Evolutionary conservation across 2,888 invertebrate genomes (phyloP), one percentile per base, ranked within the genome.

Genomic region (Ophion ventricosus): DNA sequence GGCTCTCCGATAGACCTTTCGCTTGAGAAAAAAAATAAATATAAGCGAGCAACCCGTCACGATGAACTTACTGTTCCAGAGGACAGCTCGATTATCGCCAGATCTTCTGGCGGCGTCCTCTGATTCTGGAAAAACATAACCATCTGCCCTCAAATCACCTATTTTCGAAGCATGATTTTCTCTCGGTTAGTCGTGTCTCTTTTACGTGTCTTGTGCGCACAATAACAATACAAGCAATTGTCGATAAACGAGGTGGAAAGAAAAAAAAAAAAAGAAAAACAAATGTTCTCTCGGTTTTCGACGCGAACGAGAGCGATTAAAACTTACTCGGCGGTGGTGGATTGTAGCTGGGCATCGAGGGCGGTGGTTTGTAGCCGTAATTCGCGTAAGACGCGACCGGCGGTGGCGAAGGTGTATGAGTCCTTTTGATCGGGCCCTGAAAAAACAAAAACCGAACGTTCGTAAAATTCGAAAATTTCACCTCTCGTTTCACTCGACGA

Each of bases 21-120:
- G 17, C 25, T 49, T 25, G 25, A 4, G 66, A 43, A 64, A 63
- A 54, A 54, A n/a, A 64, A 63, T 49, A 54, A n/a, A 57, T 61
- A 57, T 57, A 75, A 74, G 57, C 67, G 69, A 76, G 63, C 2
- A 72, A 54, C 11, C 23, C 79, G 67, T 54, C 66, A 87, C 88
- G 69, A 86, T 85, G 80, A 80, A 95, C 96, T 96, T 95, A 97
- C 97, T 97, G 95, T 97, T 97, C 97, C 97, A 97, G 89, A 97
- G 95, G 91, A 97, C 97, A 92, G 97, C 96, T 91, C 97, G 95
- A 88, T 95, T 95, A 95, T 96, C 96, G 93, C 96, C 97, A 92
- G 96, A 96, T 92, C 96, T 96, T 94, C 97, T 96, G 92, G 97
- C 96, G 92, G 96, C 96, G 94, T 97, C 97, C 93, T 97, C 97